These are phyloP conservation scores for Onychomys leucogaster DNA, from an alignment of 2,797 vertebrate species.

Conservation along the genomic window DNA sequence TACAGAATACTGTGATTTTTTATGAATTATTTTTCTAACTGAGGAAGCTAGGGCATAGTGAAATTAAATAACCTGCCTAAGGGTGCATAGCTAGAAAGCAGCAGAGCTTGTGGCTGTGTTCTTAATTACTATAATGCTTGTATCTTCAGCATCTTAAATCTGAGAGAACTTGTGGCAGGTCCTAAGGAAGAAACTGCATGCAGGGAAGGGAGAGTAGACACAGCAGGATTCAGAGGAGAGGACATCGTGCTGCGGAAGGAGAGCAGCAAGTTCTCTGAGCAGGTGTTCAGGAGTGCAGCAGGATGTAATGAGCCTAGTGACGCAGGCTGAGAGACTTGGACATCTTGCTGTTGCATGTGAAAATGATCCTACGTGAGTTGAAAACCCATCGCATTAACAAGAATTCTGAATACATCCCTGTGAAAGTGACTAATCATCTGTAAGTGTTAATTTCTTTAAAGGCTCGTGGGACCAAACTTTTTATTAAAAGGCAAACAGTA, in stretches of 20 bases:
- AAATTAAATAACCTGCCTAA: slow-evolving; percentile 4
- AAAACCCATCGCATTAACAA: background rate
- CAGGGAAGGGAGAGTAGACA: accelerated
- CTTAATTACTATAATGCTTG: background rate
- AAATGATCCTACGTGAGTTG: background rate
- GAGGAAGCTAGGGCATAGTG: background rate
- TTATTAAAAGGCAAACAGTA: background rate
- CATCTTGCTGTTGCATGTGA: background rate
- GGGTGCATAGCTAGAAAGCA: background rate
- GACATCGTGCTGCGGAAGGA: background rate
- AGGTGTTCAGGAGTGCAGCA: background rate
- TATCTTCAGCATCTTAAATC: background rate
- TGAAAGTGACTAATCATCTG: background rate
- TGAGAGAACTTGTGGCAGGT: background rate
- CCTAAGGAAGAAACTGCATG: background rate
- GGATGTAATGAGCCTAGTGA: accelerated
- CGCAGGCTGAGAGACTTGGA: background rate
- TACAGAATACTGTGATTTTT: background rate
- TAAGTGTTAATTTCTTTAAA: background rate
- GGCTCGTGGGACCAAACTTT: background rate
- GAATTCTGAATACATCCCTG: background rate
- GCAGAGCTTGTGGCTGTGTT: background rate
- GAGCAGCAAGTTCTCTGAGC: background rate
- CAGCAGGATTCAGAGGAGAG: background rate
- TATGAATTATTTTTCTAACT: background rate